Percentiles rank a stretch among this genome's conserved stretches.
Evolutionary conservation across 2,797 vertebrate genomes (phyloP).

Genomic region (Chloroceryle amazona): DNA sequence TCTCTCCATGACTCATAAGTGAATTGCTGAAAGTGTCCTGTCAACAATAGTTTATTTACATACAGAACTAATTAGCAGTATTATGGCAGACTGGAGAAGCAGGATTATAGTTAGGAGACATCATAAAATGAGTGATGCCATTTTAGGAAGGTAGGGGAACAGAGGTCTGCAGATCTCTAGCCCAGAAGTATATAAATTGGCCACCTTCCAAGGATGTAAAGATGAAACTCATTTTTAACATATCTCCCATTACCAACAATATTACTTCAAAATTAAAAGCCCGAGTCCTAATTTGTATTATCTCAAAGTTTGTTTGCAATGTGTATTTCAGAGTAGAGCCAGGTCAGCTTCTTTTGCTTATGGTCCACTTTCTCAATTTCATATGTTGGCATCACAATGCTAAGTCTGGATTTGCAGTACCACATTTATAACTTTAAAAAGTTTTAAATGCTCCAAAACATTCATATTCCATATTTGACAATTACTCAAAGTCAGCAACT

Average conservation of each 20-base stretch:
- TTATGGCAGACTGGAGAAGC: constrained; percentile 33
- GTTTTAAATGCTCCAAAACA: background rate
- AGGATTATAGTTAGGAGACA: constrained; percentile 8
- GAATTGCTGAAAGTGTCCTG: constrained; percentile 62
- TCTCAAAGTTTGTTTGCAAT: background rate
- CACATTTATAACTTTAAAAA: background rate
- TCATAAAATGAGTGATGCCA: constrained; percentile 34
- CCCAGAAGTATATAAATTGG: background rate
- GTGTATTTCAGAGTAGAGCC: background rate
- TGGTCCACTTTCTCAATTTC: background rate
- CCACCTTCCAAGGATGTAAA: background rate
- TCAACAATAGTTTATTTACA: constrained; percentile 73
- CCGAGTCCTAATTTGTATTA: background rate
- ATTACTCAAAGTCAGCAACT: constrained; percentile 22
- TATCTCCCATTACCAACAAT: constrained; percentile 13
- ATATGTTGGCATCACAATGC: background rate
- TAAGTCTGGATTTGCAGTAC: background rate
- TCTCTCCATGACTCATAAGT: constrained; percentile 31
- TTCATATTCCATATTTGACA: background rate
- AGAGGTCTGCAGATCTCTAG: background rate
- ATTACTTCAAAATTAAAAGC: constrained; percentile 25
- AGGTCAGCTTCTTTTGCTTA: background rate
- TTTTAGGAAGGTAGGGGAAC: constrained; percentile 50
- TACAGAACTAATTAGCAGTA: constrained; percentile 66
- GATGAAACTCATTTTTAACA: constrained; percentile 17